A percentile compares a stretch with the other conserved stretches of the same genome.
phyloP scores from a whole-genome alignment of 2,888 invertebrate genomes.

The Alitta virens region DNA sequence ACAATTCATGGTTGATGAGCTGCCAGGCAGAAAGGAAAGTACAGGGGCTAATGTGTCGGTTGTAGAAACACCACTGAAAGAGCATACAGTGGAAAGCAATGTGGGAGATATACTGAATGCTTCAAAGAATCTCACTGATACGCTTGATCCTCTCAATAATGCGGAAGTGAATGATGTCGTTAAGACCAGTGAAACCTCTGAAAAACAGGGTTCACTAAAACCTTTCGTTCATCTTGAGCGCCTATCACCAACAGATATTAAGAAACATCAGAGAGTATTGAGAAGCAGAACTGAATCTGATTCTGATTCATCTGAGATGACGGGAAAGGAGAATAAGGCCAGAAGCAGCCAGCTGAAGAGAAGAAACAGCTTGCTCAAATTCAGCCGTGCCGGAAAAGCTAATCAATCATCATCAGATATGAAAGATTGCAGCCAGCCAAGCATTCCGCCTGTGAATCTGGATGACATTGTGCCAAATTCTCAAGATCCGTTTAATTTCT shows the following conservation, averaged over 20 bases:
- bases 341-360: not conserved
- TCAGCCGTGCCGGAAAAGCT: constrained; percentile 8
- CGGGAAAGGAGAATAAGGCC: too few relatives aligned
- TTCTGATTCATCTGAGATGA: too few relatives aligned
- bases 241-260: not conserved
- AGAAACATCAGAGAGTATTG: not conserved
- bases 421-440: not conserved
- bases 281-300: too few relatives aligned
- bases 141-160: not conserved
- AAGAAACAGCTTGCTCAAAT: constrained; percentile 1
- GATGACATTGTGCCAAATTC: constrained; percentile 15
- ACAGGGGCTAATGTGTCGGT: not conserved
- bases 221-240: constrained; percentile 10
- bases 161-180: too few relatives aligned
- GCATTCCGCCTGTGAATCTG: constrained; percentile 4
- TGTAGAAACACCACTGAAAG: not conserved
- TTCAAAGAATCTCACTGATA: not conserved
- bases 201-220: not conserved
- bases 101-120: not conserved
- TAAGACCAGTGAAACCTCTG: too few relatives aligned
- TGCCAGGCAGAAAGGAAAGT: too few relatives aligned
- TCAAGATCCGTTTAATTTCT: constrained; percentile 3
- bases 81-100: not conserved
- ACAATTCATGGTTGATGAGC: too few relatives aligned
- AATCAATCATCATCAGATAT: not conserved